These are phyloP conservation scores for Rhagonycha fulva DNA, from an alignment of 2,888 invertebrate species.

Conservation along the genomic window DNA sequence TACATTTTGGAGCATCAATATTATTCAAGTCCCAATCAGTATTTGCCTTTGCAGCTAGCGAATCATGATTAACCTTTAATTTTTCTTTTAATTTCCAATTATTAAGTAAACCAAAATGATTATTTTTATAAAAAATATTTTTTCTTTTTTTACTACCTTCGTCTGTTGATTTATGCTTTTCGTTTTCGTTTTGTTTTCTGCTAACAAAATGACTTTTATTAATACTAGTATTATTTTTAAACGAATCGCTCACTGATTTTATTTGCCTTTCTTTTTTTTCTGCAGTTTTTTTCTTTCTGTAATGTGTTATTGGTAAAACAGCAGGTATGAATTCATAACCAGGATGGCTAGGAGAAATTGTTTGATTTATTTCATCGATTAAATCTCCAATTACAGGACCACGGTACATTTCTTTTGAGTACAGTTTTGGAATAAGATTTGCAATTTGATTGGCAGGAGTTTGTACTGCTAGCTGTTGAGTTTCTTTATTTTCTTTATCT, in stretches of 20 bases:
- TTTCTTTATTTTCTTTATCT: conserved; percentile 35
- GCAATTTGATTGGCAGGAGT: not conserved
- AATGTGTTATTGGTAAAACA: conserved; percentile 2
- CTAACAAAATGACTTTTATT: conserved; percentile 46
- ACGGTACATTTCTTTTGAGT: conserved; percentile 57
- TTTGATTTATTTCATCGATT: conserved; percentile 67
- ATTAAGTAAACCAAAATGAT: conserved; percentile 39
- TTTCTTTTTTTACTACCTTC: conserved; percentile 26
- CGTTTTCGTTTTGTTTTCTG: conserved; percentile 50
- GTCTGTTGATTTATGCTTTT: conserved; percentile 36
- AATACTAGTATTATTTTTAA: conserved; percentile 36
- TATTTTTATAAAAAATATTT: conserved; percentile 24
- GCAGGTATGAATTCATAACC: conserved; percentile 35
- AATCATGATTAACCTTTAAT: conserved; percentile 24
- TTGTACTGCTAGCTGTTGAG: conserved; percentile 46
- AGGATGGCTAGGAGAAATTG: conserved; percentile 43
- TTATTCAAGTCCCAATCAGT: conserved; percentile 61
- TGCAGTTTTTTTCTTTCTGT: conserved; percentile 20
- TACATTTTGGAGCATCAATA: conserved; percentile 57
- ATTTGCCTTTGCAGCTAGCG: conserved; percentile 3
- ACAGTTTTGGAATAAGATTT: conserved; percentile 40
- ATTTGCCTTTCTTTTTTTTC: conserved; percentile 46
- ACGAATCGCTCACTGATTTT: conserved; percentile 34
- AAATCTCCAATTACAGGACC: conserved; percentile 73
- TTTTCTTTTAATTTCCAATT: conserved; percentile 38